Evolutionary conservation across 2,797 vertebrate species (phyloP).

Genomic region (Denticeps clupeoides): DNA sequence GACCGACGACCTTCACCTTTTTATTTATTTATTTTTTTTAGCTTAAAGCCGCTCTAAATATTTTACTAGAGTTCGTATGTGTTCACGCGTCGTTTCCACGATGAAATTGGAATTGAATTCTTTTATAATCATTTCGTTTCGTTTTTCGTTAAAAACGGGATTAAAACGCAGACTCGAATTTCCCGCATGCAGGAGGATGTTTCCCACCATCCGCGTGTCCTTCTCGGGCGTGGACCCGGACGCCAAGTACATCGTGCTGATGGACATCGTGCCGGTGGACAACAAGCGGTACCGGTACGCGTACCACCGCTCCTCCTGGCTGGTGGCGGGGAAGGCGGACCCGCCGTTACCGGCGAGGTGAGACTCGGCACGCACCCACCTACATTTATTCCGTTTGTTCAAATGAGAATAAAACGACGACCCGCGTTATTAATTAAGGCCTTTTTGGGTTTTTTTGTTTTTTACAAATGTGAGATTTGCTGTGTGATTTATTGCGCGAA

Average conservation of each 20-base stretch:
- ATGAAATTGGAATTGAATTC: too few species aligned
- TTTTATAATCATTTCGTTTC: too few species aligned
- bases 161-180: background rate
- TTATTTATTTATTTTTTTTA: too few species aligned
- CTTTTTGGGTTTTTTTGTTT: background rate
- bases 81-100: too few species aligned
- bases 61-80: too few species aligned
- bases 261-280: conserved; percentile 97
- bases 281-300: conserved; percentile 96
- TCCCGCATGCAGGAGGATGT: conserved; percentile 77
- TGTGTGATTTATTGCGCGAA: background rate
- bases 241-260: conserved; percentile 93
- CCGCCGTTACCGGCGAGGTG: conserved; percentile 92
- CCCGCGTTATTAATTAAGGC: background rate
- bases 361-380: conserved; percentile 6
- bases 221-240: conserved; percentile 93
- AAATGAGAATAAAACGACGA: background rate
- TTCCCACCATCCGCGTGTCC: conserved; percentile 94
- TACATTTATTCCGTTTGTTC: background rate
- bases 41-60: too few species aligned
- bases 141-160: too few species aligned
- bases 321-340: conserved; percentile 94
- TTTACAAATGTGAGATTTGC: background rate
- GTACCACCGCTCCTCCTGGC: conserved; percentile 95
- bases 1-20: too few species aligned